Evolutionary conservation across 2,888 invertebrate genomes (phyloP), one percentile per base, ranked within the genome.

Genomic region (Lasioglossum villosulum): DNA sequence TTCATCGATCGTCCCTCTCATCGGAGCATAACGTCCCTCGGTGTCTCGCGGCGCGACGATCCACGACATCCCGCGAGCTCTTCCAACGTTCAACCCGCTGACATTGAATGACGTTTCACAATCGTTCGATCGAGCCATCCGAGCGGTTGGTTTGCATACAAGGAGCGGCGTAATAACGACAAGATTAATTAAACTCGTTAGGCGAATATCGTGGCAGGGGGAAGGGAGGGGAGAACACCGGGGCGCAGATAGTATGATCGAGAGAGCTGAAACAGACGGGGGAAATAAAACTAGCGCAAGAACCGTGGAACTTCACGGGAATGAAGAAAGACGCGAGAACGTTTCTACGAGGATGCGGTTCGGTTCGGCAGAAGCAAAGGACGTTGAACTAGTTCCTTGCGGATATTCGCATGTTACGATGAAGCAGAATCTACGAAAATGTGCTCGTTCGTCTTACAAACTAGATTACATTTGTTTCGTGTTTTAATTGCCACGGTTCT

Each of bases 171-270:
- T 78, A 81, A 86, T 84, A 80, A 78, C 77, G 85, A 80, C 71
- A 80, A 78, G 85, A 86, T 80, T 86, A 84, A 86, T 85, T 85
- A 86, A 85, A 79, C 76, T 84, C 80, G 84, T 80, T 84, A 84
- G 27, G 84, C 39, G 76, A 77, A 80, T 80, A 85, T 84, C 75
- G 84, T 59, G 37, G 68, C 34, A 68, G 37, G 66, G 23, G 59
- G 75, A 16, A 16, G 34, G 66, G 39, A 66, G 19, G 70, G 16
- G 82, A 42, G 30, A 34, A 52, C 19, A 19, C 23, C 45, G 39
- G 39, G 37, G 45, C 59, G 45, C 72, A 45, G 78, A 84, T 73
- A 79, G 59, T 68, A 84, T 83, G 84, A 83, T 85, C 73, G 79
- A 76, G 79, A 39, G 48, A 10, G 66, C 75, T 16, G n/a, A 42